Evolutionary conservation across 2,888 invertebrate genomes (phyloP).

Genomic region (Thymelicus lineola): DNA sequence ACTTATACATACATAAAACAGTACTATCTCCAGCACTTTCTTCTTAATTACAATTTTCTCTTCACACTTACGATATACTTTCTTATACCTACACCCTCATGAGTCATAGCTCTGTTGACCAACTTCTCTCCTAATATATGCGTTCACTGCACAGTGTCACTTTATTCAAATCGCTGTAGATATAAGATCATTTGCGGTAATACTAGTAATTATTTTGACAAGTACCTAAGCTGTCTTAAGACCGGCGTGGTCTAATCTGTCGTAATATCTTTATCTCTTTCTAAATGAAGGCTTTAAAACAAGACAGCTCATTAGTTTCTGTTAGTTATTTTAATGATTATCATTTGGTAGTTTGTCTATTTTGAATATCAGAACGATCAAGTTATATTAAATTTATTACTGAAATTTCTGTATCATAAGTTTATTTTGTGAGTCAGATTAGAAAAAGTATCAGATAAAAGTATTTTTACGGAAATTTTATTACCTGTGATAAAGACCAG

Average conservation of each 20-base stretch:
- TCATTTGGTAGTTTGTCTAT: not conserved
- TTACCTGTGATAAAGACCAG: no score
- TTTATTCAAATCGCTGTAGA: constrained; percentile 61
- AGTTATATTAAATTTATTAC: not conserved
- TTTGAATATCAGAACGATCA: not conserved
- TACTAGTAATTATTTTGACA: constrained; percentile 67
- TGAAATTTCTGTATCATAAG: no score
- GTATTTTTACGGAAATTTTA: no score
- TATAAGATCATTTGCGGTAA: constrained; percentile 60
- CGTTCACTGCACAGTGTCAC: constrained; percentile 12
- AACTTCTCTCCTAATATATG: no score
- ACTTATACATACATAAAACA: no score
- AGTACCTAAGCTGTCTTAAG: constrained; percentile 45
- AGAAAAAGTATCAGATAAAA: no score
- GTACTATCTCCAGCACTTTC: no score
- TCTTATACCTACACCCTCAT: no score
- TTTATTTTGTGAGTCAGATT: no score
- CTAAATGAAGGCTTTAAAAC: constrained; percentile 13
- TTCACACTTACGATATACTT: no score
- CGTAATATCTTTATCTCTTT: not conserved
- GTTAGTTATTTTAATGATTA: not conserved
- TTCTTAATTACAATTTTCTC: no score
- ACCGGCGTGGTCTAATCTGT: not conserved
- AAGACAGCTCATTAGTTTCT: constrained; percentile 16
- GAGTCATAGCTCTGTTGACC: no score